Conservation (phyloP, 2,797 vertebrate genomes). For the Tokudaia tokunoshimensis region DNA sequence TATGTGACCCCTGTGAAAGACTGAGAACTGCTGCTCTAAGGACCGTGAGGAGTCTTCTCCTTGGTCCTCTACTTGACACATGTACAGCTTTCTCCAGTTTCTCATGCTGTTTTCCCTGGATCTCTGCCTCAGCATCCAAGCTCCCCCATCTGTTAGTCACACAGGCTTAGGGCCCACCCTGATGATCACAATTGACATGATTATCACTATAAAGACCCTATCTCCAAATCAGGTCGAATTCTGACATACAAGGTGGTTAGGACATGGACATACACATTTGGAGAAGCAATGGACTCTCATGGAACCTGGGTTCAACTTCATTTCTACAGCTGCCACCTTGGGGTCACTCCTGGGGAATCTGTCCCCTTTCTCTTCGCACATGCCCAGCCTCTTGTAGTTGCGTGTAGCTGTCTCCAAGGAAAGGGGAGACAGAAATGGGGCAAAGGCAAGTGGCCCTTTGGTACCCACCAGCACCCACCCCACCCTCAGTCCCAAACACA, state of each 20-base stretch:
- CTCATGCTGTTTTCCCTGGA: not conserved
- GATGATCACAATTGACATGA: not conserved
- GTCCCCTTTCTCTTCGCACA: not conserved
- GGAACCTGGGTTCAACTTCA: not conserved
- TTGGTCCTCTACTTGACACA: too few relatives aligned
- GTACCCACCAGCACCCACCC: not conserved
- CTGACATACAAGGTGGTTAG: not conserved
- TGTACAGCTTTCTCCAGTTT: not conserved
- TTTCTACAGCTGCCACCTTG: not conserved
- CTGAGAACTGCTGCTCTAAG: not conserved
- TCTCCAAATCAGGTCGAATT: not conserved
- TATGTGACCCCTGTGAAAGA: not conserved
- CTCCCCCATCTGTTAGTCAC: not conserved
- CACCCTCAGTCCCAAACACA: not conserved
- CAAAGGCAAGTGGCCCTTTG: not conserved
- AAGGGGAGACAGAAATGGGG: not conserved
- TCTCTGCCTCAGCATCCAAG: not conserved
- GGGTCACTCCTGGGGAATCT: rapidly evolving
- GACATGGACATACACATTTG: not conserved
- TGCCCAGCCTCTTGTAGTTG: not conserved
- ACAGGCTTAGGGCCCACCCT: not conserved
- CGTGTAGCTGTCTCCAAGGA: not conserved
- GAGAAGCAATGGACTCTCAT: not conserved
- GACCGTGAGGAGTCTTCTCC: not conserved
- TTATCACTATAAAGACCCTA: not conserved